Conservation (phyloP, 2,888 invertebrate species). For the Drosophila atroscutellata region DNA sequence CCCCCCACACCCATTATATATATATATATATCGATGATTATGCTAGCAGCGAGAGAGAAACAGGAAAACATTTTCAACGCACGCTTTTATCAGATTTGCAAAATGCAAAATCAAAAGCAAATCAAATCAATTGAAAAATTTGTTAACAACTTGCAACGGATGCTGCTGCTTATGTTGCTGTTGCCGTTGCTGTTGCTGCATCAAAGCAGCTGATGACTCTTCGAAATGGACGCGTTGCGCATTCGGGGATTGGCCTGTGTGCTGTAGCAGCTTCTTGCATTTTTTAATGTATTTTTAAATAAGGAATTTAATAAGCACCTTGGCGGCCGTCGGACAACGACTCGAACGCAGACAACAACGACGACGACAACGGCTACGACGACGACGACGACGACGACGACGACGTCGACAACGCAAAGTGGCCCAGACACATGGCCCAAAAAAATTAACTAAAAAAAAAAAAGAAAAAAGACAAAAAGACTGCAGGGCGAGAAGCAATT, state of each 20-base stretch:
- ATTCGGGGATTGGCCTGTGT: constrained; percentile 59
- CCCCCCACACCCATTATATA: constrained; percentile 16
- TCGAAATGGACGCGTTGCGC: constrained; percentile 16
- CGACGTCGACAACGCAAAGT: constrained; percentile 75
- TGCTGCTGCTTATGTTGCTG: constrained; percentile 43
- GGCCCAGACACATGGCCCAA: constrained; percentile 76
- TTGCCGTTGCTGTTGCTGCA: constrained; percentile 37
- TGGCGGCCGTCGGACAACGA: constrained; percentile 74
- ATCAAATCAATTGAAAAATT: constrained; percentile 68
- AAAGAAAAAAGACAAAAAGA: constrained; percentile 33
- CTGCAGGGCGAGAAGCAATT: constrained; percentile 76
- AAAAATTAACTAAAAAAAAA: constrained; percentile 13
- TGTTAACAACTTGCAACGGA: constrained; percentile 65
- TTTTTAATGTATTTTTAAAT: constrained; percentile 82
- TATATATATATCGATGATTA: constrained; percentile 49
- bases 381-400: constrained; percentile 40
- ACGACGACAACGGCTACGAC: constrained; percentile 1
- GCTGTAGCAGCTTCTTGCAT: constrained; percentile 76
- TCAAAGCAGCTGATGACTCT: constrained; percentile 46
- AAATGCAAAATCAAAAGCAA: constrained; percentile 68
- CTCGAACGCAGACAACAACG: constrained; percentile 43
- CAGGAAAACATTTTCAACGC: constrained; percentile 77
- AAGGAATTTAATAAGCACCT: constrained; percentile 81
- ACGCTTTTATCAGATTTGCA: constrained; percentile 73
- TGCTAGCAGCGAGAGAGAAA: constrained; percentile 42